Conservation (phyloP, 2,888 invertebrate genomes). For the Incurvaria masculella region DNA sequence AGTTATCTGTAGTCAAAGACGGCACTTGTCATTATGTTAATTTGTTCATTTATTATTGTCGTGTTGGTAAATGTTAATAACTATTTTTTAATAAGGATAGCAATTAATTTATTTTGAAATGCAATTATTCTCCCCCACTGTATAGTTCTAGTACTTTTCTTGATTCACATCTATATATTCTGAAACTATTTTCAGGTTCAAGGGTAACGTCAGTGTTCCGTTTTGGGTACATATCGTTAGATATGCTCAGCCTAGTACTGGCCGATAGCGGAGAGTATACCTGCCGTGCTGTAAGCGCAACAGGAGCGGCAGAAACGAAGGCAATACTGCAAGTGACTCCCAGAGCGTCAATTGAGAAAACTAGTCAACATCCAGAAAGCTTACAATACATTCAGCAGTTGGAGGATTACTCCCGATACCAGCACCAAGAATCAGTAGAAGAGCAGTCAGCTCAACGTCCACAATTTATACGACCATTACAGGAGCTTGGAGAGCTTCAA, state of each 20-base stretch:
- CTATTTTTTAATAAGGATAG: no score
- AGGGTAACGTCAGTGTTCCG: conserved; percentile 93
- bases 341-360: conserved; percentile 79
- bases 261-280: conserved; percentile 90
- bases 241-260: conserved; percentile 80
- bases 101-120: no score
- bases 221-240: conserved; percentile 96
- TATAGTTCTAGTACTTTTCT: conserved; percentile 3
- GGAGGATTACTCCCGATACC: conserved; percentile 87
- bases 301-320: conserved; percentile 84
- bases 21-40: no score
- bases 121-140: no score
- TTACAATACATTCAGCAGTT: conserved; percentile 87
- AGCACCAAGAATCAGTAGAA: conserved; percentile 80
- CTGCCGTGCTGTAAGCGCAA: conserved; percentile 82
- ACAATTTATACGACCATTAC: conserved; percentile 83
- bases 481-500: conserved; percentile 81
- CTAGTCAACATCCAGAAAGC: conserved; percentile 89
- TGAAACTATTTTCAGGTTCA: conserved; percentile 78
- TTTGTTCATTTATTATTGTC: no score
- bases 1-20: no score
- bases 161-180: no score
- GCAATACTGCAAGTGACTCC: conserved; percentile 78
- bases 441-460: conserved; percentile 79
- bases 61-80: no score